Base-by-base conservation (phyloP, 2,113 vertebrate species). In the Lota lota region DNA sequence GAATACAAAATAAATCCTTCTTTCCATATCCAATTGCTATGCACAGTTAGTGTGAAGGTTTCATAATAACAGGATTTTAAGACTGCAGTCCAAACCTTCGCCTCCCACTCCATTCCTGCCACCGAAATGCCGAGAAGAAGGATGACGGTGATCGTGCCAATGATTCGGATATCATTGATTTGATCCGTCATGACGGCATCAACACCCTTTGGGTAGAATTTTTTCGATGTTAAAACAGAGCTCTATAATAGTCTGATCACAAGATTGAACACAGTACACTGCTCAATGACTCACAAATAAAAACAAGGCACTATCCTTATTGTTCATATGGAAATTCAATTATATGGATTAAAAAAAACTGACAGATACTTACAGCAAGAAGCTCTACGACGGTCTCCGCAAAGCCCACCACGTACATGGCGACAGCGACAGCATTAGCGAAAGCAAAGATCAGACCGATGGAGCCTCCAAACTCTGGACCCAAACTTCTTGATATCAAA, bases 321-420 rank as follows among this genome's bases (percentile, higher is more conserved):
- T 33, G 28, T 4, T 47, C 40, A 47, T 47, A 1, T 47, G 40
- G 10, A 2, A 47, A 47, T 14, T 2, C 12, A 2, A 47, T 47
- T 2, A 47, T 1, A 47, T 47, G 40, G 40, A 47, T 47, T 47
- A 2, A 14, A 47, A 47, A 11, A 56, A 17, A 18, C 2, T 18
- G 2, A 24, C 2, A 19, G 24, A 33, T 24, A 89, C 92, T 92
- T 93, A 99, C 97, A 69, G 85, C 76, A 2, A 99, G 95, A 22
- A 99, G 89, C 66, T 97, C 92, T 22, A 95, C 95, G 47, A 99
- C 93, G 0, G 97, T 99, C 80, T 99, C 97, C 58, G 97, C 94
- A 83, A 99, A 99, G 70, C 97, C 97, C 83, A 99, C 97, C 67
- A 99, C 97, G 60, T 99, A 99, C 97, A 99, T 99, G 80, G 97